Conservation (phyloP, 1,140 invertebrate species). For the honey bee (Apis mellifera) region DNA sequence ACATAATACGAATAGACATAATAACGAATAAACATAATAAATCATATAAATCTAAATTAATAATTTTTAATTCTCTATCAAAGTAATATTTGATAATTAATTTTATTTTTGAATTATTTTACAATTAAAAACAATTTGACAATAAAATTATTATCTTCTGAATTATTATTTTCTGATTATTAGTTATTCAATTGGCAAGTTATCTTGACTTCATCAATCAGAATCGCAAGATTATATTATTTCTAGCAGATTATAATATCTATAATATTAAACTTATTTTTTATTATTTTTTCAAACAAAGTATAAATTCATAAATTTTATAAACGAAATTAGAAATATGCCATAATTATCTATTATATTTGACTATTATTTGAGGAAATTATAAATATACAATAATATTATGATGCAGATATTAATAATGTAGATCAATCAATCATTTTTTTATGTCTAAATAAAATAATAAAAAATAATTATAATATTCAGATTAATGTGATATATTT, state of each 20-base stretch:
- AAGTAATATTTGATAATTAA: background rate
- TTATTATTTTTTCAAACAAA: background rate
- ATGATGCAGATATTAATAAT: background rate
- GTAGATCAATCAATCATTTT: background rate
- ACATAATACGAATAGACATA: too few relatives aligned
- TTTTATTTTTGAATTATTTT: background rate
- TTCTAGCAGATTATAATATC: background rate
- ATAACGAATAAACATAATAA: too few relatives aligned
- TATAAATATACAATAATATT: background rate
- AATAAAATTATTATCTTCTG: background rate
- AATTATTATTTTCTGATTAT: background rate
- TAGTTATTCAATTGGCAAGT: background rate
- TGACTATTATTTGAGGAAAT: background rate
- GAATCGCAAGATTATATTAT: background rate
- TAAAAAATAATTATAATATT: too few relatives aligned
- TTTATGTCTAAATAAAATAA: too few relatives aligned
- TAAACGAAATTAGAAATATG: background rate
- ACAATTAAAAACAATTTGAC: background rate
- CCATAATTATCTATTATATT: background rate
- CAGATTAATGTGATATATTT: background rate
- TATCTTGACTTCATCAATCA: background rate
- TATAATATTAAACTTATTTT: background rate
- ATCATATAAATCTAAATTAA: too few relatives aligned
- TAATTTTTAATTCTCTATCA: too few relatives aligned
- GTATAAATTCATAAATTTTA: background rate